Conservation (phyloP, 1,140 invertebrate genomes). For the Brachionus calyciflorus region DNA sequence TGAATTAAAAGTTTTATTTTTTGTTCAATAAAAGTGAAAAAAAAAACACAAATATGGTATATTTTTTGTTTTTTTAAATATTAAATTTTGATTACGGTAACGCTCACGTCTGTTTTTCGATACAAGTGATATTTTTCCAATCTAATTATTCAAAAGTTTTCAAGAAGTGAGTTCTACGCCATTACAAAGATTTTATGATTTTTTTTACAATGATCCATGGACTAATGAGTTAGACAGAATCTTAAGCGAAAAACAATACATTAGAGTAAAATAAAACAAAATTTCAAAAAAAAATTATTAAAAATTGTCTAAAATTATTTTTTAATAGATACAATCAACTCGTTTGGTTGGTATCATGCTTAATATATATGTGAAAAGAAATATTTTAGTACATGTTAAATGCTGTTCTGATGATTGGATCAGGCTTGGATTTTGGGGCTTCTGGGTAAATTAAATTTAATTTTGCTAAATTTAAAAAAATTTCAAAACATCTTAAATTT, state of each 20-base stretch:
- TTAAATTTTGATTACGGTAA: no score
- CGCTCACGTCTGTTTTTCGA: no score
- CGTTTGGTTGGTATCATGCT: constrained; percentile 21
- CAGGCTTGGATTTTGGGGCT: constrained; percentile 5
- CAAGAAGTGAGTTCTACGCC: constrained; percentile 39
- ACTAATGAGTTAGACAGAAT: background rate
- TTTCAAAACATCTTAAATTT: background rate
- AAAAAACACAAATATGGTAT: no score
- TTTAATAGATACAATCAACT: constrained; percentile 3
- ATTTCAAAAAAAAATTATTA: no score
- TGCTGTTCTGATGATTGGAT: constrained; percentile 25
- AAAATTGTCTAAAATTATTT: background rate
- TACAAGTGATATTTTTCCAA: no score
- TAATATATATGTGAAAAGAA: constrained; percentile 43
- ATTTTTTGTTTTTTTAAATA: no score
- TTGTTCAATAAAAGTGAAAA: no score
- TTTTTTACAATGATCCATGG: constrained; percentile 31
- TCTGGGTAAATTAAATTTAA: constrained; percentile 21
- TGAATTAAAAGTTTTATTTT: no score
- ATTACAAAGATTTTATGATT: constrained; percentile 9
- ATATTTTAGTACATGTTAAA: background rate
- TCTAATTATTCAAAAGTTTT: constrained; percentile 36
- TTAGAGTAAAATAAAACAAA: constrained; percentile 31
- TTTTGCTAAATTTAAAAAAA: background rate
- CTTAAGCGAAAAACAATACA: background rate